These are phyloP conservation scores for Dinoponera quadriceps DNA, from an alignment of 1,140 invertebrate species.

Conservation along the genomic window DNA sequence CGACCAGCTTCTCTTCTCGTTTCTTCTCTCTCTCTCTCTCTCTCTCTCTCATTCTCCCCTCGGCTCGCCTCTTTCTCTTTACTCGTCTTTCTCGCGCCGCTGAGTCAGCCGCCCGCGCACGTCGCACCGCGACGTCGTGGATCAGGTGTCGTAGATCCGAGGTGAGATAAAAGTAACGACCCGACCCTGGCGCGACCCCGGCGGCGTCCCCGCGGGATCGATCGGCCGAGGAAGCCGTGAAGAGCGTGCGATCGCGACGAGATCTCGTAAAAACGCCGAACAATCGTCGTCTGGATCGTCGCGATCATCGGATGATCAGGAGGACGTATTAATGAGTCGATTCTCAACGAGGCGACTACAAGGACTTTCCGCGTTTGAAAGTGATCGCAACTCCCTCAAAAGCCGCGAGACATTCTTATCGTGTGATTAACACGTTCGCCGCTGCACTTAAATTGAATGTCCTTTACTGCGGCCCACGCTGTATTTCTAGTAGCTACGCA, in stretches of 20 bases:
- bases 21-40: neutral
- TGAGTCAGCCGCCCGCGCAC: slow-evolving; percentile 17
- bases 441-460: no score
- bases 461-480: no score
- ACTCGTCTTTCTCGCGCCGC: neutral
- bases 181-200: slow-evolving; percentile 10
- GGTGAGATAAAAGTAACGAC: slow-evolving; percentile 31
- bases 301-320: no score
- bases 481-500: no score
- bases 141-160: slow-evolving; percentile 39
- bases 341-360: no score
- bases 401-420: no score
- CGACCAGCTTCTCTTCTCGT: neutral
- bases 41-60: neutral
- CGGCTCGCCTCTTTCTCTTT: neutral
- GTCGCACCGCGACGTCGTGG: slow-evolving; percentile 7
- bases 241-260: neutral
- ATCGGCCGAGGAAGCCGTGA: neutral
- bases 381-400: no score
- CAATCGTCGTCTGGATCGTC: no score
- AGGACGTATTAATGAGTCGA: no score
- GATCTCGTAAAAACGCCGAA: no score
- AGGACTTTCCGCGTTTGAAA: no score
- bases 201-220: neutral
- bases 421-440: no score